phyloP scores from a whole-genome alignment of 1,140 invertebrate genomes.

The Ephestia elutella region DNA sequence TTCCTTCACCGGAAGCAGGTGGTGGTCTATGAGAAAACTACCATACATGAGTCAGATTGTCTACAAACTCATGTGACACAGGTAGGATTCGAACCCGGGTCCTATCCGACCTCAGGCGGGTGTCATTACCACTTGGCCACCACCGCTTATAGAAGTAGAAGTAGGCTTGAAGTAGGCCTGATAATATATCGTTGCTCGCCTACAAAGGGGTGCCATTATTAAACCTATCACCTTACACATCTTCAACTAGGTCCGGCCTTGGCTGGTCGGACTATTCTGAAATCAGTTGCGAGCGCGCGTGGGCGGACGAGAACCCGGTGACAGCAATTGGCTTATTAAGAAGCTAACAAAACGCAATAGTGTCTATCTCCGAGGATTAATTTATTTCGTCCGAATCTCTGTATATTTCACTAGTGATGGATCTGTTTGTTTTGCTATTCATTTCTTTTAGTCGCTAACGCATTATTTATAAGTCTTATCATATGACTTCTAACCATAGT shows the following conservation, averaged over 20 bases:
- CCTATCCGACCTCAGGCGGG: too few species aligned
- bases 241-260: not conserved
- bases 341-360: conserved; percentile 46
- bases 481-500: not conserved
- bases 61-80: too few species aligned
- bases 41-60: too few species aligned
- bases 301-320: conserved; percentile 44
- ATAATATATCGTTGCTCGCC: too few species aligned
- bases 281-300: conserved; percentile 53
- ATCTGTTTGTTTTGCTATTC: conserved; percentile 24
- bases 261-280: conserved; percentile 46
- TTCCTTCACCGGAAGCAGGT: too few species aligned
- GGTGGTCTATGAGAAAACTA: too few species aligned
- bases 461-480: not conserved
- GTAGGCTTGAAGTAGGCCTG: too few species aligned
- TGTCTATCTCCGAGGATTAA: conserved; percentile 36
- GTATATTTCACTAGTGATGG: conserved; percentile 28
- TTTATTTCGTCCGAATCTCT: conserved; percentile 37
- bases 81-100: too few species aligned
- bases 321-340: conserved; percentile 64
- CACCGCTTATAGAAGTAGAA: too few species aligned
- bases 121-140: too few species aligned
- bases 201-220: not conserved
- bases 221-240: not conserved
- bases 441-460: not conserved